Percentiles rank a stretch among this genome's conserved stretches.
Evolutionary conservation across 2,888 invertebrate genomes (phyloP).

Genomic region (Catocala nupta): DNA sequence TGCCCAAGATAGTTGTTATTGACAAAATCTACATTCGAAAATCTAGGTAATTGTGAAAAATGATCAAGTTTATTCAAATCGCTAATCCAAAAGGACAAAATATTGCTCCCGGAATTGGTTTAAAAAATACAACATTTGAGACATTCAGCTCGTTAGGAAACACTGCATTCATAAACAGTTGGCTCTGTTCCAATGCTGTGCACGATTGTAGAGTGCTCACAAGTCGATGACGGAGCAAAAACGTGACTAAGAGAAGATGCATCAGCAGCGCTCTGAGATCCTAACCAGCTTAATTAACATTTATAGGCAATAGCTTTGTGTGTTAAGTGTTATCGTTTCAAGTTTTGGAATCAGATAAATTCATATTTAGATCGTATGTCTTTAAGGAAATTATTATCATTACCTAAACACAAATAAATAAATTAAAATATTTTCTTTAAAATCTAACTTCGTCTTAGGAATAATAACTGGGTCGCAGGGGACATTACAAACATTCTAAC

Average conservation of each 20-base stretch:
- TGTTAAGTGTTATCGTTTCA: conserved; percentile 26
- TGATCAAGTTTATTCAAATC: too few relatives aligned
- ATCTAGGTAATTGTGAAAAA: too few relatives aligned
- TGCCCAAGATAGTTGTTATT: too few relatives aligned
- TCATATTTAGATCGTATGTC: background rate
- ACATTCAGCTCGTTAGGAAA: conserved; percentile 74
- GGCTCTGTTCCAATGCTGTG: conserved; percentile 72
- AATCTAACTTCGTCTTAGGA: too few relatives aligned
- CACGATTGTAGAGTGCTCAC: conserved; percentile 71
- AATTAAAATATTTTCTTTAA: too few relatives aligned
- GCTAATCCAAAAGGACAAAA: conserved; percentile 26
- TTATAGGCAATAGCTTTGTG: conserved; percentile 40
- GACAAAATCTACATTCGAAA: too few relatives aligned
- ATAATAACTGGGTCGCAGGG: too few relatives aligned
- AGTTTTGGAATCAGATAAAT: background rate
- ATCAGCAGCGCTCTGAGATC: conserved; percentile 52
- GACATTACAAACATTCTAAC: too few relatives aligned
- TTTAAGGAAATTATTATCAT: too few relatives aligned
- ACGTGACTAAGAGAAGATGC: conserved; percentile 71
- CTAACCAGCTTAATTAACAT: conserved; percentile 49
- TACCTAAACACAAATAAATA: too few relatives aligned
- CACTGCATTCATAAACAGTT: conserved; percentile 79
- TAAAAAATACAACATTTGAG: conserved; percentile 43
- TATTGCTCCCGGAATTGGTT: conserved; percentile 11
- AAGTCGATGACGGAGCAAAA: conserved; percentile 69